Conservation (phyloP, 2,797 vertebrate genomes). For the Brachyrhaphis roseni region DNA sequence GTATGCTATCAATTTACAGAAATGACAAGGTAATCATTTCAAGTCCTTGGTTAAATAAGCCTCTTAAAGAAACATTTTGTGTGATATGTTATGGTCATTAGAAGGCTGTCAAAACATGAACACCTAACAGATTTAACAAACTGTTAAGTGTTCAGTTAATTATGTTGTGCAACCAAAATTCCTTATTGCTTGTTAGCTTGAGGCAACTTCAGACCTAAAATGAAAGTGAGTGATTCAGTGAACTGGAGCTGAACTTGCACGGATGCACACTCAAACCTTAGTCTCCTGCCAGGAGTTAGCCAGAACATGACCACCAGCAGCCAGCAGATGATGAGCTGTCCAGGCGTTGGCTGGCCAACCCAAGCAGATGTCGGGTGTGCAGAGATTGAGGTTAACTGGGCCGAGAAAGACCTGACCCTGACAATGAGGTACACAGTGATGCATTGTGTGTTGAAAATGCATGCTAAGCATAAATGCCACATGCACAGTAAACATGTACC, state of each 20-base stretch:
- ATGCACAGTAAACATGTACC: background rate
- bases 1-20: background rate
- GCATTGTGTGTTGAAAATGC: constrained; percentile 52
- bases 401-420: constrained; percentile 49
- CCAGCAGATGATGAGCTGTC: constrained; percentile 54
- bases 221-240: constrained; percentile 41
- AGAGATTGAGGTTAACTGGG: constrained; percentile 52
- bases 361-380: constrained; percentile 61
- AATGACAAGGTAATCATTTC: background rate
- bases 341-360: constrained; percentile 44
- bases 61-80: background rate
- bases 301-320: constrained; percentile 47
- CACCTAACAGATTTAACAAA: constrained; percentile 37
- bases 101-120: constrained; percentile 26
- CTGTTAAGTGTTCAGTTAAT: constrained; percentile 37
- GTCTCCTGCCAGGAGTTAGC: constrained; percentile 55
- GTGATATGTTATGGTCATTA: constrained; percentile 15
- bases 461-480: constrained; percentile 28
- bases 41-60: background rate
- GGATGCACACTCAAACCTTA: constrained; percentile 22
- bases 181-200: constrained; percentile 38
- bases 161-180: constrained; percentile 43
- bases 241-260: constrained; percentile 34
- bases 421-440: too few relatives aligned
- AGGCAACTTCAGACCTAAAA: constrained; percentile 41